Evolutionary conservation across 2,888 invertebrate species (phyloP).

Genomic region (Plebejus melissa): DNA sequence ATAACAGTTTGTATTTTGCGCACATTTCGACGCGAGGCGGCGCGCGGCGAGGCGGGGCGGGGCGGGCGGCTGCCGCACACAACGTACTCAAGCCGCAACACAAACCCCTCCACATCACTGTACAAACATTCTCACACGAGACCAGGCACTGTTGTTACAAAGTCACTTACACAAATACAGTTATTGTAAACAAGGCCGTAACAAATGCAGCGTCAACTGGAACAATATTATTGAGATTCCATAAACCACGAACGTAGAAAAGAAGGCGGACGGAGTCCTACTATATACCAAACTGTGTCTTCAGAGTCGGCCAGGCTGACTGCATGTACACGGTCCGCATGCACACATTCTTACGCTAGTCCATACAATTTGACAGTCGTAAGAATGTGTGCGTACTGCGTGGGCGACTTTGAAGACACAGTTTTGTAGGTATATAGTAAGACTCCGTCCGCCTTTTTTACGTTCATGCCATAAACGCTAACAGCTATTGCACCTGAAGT

Average conservation of each 20-base stretch:
- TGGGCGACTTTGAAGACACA: too few relatives aligned
- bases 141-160: not conserved
- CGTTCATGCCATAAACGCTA: too few relatives aligned
- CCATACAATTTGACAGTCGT: too few relatives aligned
- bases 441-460: too few relatives aligned
- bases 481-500: not conserved
- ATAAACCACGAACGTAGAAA: not conserved
- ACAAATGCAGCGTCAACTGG: not conserved
- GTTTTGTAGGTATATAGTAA: too few relatives aligned
- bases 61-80: not conserved
- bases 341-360: too few relatives aligned
- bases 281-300: too few relatives aligned
- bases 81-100: not conserved
- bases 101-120: constrained; percentile 1
- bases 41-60: not conserved
- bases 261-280: too few relatives aligned
- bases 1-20: too few relatives aligned
- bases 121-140: not conserved
- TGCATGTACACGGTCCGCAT: too few relatives aligned
- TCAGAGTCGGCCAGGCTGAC: too few relatives aligned
- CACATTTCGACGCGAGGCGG: not conserved
- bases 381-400: too few relatives aligned
- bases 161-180: not conserved
- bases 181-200: not conserved
- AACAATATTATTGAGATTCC: not conserved